Evolutionary conservation across 2,113 vertebrate genomes (phyloP).

Genomic region (Talpa occidentalis): DNA sequence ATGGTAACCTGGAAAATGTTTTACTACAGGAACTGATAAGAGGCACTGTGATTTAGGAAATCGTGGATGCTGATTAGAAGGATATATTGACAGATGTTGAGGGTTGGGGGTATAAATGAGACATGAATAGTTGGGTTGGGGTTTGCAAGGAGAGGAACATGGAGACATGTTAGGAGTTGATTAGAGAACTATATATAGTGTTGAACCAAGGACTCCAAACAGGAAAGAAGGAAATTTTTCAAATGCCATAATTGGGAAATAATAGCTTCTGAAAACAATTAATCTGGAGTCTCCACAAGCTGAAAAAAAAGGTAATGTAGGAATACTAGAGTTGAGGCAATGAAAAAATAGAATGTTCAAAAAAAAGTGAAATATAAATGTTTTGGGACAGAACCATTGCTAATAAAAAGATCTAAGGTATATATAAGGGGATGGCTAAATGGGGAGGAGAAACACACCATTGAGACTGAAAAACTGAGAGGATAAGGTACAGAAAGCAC

Average conservation of each 20-base stretch:
- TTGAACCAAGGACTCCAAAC: neutral
- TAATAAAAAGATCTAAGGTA: neutral
- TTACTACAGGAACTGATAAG: neutral
- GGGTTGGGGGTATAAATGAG: too few species aligned
- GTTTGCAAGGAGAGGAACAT: neutral
- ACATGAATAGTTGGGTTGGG: neutral
- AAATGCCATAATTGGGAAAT: neutral
- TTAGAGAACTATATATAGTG: neutral
- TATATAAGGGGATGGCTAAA: neutral
- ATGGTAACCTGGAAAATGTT: neutral
- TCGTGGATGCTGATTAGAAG: neutral
- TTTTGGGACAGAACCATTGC: neutral
- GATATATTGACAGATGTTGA: neutral
- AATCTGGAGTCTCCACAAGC: neutral
- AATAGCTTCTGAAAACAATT: slow-evolving; percentile 2
- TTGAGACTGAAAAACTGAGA: neutral
- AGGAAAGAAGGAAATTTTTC: slow-evolving; percentile 6
- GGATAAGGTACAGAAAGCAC: neutral
- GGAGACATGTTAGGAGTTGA: neutral
- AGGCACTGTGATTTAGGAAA: neutral
- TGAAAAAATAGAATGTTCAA: neutral
- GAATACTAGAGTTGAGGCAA: neutral
- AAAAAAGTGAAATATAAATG: neutral
- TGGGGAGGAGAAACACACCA: neutral
- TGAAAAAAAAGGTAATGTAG: neutral